Conservation (phyloP, 1,140 invertebrate genomes). For the Drosophila repleta region DNA sequence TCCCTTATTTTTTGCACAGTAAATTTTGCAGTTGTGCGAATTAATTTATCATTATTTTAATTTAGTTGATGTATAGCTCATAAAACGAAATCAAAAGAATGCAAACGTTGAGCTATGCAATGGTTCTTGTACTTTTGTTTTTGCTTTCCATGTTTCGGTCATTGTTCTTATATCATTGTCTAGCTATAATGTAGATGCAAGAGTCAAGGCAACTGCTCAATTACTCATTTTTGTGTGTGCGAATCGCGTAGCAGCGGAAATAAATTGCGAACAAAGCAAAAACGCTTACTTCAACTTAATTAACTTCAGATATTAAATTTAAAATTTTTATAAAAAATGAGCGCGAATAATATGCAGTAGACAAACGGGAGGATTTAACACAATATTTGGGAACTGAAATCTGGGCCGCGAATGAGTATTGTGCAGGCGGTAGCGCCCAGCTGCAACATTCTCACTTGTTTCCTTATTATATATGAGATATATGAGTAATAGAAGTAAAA, state of each 20-base stretch:
- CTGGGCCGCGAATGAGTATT: no score
- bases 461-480: no score
- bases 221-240: constrained; percentile 61
- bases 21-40: constrained; percentile 67
- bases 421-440: no score
- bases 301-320: constrained; percentile 30
- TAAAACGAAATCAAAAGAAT: constrained; percentile 59
- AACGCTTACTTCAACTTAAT: constrained; percentile 15
- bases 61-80: no score
- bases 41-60: no score
- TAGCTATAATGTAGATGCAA: constrained; percentile 74
- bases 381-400: no score
- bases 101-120: constrained; percentile 66
- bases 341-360: constrained; percentile 20
- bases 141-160: neutral
- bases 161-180: constrained; percentile 59
- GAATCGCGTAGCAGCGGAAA: constrained; percentile 35
- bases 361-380: neutral
- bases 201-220: constrained; percentile 77
- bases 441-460: no score
- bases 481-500: no score
- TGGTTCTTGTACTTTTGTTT: constrained; percentile 54
- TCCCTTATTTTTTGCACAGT: constrained; percentile 21
- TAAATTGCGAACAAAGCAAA: constrained; percentile 32
- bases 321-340: constrained; percentile 45